These are phyloP conservation scores for Cryptocephalus primarius DNA, from an alignment of 2,888 invertebrate genomes.

Conservation along the genomic window DNA sequence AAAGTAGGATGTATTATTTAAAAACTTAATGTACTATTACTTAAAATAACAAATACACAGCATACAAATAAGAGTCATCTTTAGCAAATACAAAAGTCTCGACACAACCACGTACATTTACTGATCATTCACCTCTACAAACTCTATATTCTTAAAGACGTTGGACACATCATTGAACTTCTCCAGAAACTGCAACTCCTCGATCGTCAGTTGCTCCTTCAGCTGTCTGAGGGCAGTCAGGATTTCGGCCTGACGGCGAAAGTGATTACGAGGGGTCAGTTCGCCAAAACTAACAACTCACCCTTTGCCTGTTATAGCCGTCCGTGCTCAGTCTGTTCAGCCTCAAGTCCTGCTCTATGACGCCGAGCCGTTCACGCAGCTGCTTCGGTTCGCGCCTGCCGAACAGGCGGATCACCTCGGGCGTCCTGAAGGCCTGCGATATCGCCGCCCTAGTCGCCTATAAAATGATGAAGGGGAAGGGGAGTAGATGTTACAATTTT, in stretches of 20 bases:
- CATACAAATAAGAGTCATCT: no score
- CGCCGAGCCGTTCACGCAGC: constrained; percentile 45
- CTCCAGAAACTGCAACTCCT: constrained; percentile 41
- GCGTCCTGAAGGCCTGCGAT: constrained; percentile 61
- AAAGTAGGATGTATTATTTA: no score
- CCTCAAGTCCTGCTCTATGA: constrained; percentile 50
- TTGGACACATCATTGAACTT: constrained; percentile 34
- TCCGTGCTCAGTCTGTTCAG: constrained; percentile 46
- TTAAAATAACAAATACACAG: no score
- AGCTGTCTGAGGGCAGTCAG: constrained; percentile 41
- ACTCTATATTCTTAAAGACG: constrained; percentile 33
- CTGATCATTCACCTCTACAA: constrained; percentile 37
- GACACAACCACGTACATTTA: not conserved
- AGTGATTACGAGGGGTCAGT: not conserved
- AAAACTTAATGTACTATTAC: no score
- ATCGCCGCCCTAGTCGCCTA: constrained; percentile 65
- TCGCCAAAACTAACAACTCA: constrained; percentile 11
- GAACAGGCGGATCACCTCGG: constrained; percentile 62
- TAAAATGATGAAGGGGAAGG: no score
- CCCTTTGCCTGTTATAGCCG: constrained; percentile 42
- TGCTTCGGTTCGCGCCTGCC: constrained; percentile 58
- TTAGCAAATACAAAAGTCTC: no score
- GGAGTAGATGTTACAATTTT: no score
- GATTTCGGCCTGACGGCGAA: constrained; percentile 37
- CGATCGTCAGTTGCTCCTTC: constrained; percentile 39